phyloP scores from a whole-genome alignment of 1,140 invertebrate species.

The Ooceraea biroi region DNA sequence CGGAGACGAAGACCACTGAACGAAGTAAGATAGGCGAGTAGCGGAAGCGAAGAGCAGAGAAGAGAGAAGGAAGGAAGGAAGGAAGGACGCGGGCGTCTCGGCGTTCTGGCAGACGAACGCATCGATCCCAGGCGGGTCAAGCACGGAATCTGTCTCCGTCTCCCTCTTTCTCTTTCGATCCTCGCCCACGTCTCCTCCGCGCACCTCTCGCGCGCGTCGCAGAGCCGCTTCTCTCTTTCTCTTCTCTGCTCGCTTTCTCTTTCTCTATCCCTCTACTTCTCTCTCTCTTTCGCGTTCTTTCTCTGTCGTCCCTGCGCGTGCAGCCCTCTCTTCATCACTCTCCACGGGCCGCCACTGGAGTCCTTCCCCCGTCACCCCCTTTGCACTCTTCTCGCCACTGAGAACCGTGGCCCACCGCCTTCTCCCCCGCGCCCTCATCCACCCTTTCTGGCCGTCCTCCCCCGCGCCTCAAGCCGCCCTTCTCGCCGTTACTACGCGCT shows the following conservation, averaged over 20 bases:
- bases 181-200: conserved; percentile 52
- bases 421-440: conserved; percentile 67
- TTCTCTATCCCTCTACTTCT: conserved; percentile 53
- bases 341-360: conserved; percentile 48
- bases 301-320: conserved; percentile 43
- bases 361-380: conserved; percentile 6
- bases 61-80: conserved; percentile 72
- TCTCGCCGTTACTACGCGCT: conserved; percentile 79
- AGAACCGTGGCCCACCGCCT: conserved; percentile 69
- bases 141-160: conserved; percentile 78
- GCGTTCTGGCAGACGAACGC: conserved; percentile 86
- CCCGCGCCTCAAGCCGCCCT: conserved; percentile 68
- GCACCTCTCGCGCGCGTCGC: conserved; percentile 31
- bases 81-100: conserved; percentile 84
- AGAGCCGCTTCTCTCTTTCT: conserved; percentile 69
- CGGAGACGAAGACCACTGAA: conserved; percentile 32
- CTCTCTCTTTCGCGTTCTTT: conserved; percentile 60
- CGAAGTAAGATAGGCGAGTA: conserved; percentile 56
- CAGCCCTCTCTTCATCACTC: conserved; percentile 69
- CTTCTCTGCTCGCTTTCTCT: conserved; percentile 14
- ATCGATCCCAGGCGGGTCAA: conserved; percentile 86
- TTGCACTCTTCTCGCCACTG: conserved; percentile 67
- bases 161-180: conserved; percentile 55
- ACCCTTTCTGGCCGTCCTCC: conserved; percentile 65
- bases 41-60: conserved; percentile 59